A percentile compares a stretch with the other conserved stretches of the same genome.
Conservation (phyloP, 2,888 invertebrate species). For the Drepanosiphum platanoidis region DNA sequence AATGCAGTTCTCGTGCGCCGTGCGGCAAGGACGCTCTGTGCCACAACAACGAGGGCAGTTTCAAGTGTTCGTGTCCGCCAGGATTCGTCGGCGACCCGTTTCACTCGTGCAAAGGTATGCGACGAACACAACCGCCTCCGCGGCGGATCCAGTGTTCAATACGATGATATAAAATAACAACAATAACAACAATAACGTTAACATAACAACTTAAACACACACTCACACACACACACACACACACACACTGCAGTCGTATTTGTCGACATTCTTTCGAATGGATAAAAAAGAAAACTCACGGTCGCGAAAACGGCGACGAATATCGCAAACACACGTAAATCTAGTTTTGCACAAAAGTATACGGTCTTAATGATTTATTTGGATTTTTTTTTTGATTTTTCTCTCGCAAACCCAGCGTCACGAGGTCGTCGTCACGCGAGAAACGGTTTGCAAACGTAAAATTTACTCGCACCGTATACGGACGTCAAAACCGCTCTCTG, state of each 20-base stretch:
- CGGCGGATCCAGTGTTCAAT: neutral
- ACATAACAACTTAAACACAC: neutral
- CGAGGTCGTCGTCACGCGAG: neutral
- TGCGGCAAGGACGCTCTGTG: conserved; percentile 86
- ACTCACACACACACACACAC: neutral
- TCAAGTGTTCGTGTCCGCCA: conserved; percentile 83
- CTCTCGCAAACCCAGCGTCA: no score
- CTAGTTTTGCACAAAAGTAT: conserved; percentile 48
- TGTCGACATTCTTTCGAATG: conserved; percentile 1
- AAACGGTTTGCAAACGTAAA: neutral
- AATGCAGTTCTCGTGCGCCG: conserved; percentile 75
- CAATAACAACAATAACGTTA: neutral
- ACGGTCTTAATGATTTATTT: conserved; percentile 13
- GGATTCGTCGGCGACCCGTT: conserved; percentile 85
- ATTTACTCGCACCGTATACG: conserved; percentile 31
- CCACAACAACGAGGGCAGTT: conserved; percentile 81
- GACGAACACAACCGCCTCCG: neutral
- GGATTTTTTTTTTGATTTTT: neutral
- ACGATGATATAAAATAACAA: neutral
- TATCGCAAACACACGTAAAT: neutral
- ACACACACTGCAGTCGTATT: neutral
- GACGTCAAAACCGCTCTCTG: conserved; percentile 37
- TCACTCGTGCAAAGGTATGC: conserved; percentile 77
- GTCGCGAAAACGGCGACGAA: neutral
- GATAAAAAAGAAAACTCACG: no score